A percentile compares a stretch with the other conserved stretches of the same genome.
Conservation (phyloP, 2,797 vertebrate genomes). For the Kryptolebias ocellatus region DNA sequence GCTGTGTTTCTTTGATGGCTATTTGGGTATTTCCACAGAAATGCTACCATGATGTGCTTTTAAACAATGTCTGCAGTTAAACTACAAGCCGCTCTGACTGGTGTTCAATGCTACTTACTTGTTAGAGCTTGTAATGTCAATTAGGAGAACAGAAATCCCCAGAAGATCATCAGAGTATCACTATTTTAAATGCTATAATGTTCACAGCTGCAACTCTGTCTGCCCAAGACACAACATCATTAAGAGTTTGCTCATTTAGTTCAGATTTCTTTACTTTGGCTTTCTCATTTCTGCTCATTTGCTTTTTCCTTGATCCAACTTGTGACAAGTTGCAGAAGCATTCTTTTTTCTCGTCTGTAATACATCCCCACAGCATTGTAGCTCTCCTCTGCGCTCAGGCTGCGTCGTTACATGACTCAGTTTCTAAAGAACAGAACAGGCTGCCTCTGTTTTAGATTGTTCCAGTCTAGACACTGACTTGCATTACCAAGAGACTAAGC, state of each 20-base stretch:
- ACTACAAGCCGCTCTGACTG: not conserved
- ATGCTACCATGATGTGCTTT: not conserved
- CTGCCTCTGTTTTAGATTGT: conserved; percentile 65
- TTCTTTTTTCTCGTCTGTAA: conserved; percentile 20
- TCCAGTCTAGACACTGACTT: conserved; percentile 66
- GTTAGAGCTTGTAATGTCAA: not conserved
- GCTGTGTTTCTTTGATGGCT: conserved; percentile 25
- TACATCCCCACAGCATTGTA: conserved; percentile 35
- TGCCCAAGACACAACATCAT: conserved; percentile 5
- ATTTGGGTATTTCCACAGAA: conserved; percentile 14
- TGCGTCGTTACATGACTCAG: conserved; percentile 40
- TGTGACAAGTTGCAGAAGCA: conserved; percentile 57
- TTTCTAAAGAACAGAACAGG: conserved; percentile 62
- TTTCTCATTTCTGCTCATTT: conserved; percentile 33
- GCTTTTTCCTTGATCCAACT: conserved; percentile 28
- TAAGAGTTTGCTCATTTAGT: conserved; percentile 25
- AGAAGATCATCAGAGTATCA: not conserved
- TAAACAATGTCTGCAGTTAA: not conserved
- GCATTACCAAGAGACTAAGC: conserved; percentile 36
- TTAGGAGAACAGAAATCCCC: not conserved
- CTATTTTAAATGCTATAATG: conserved; percentile 1
- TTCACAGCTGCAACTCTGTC: conserved; percentile 15
- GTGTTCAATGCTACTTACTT: conserved; percentile 1
- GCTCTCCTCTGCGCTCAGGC: conserved; percentile 18
- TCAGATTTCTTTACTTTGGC: conserved; percentile 63